A percentile compares a stretch with the other conserved stretches of the same genome.
phyloP scores from a whole-genome alignment of 2,888 invertebrate species.

The Nomada fucata region DNA sequence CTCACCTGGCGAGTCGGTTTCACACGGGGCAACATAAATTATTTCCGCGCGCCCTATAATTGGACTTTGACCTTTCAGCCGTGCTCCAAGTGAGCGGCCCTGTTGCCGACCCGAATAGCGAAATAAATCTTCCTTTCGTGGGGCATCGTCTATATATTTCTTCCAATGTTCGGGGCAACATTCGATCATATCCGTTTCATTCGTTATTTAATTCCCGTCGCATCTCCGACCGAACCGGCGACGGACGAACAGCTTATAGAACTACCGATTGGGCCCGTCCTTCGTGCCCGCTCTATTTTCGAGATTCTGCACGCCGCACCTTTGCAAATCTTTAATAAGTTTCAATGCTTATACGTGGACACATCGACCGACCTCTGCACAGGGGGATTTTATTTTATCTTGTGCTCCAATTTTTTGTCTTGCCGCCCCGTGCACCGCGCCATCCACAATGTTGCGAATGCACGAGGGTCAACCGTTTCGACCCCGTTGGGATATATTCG shows the following conservation, averaged over 20 bases:
- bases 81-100: conserved; percentile 71
- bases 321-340: conserved; percentile 39
- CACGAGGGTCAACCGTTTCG: neutral
- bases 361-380: neutral
- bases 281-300: conserved; percentile 30
- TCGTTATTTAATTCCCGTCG: conserved; percentile 55
- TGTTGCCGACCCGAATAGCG: conserved; percentile 72
- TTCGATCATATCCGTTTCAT: conserved; percentile 35
- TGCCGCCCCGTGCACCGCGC: too few species aligned
- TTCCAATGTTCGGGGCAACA: conserved; percentile 21
- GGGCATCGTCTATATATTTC: conserved; percentile 33
- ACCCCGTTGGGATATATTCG: too few species aligned
- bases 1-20: conserved; percentile 32
- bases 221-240: conserved; percentile 6
- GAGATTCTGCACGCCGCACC: conserved; percentile 6
- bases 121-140: conserved; percentile 59
- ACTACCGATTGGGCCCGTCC: neutral
- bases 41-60: conserved; percentile 77
- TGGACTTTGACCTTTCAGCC: conserved; percentile 78
- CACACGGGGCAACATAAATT: conserved; percentile 56
- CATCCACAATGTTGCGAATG: neutral
- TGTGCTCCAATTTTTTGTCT: neutral
- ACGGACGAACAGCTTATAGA: conserved; percentile 37
- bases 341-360: neutral
- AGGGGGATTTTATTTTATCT: conserved; percentile 6